Base-by-base conservation (phyloP, 2,797 vertebrate genomes). In the Intellagama lesueurii region DNA sequence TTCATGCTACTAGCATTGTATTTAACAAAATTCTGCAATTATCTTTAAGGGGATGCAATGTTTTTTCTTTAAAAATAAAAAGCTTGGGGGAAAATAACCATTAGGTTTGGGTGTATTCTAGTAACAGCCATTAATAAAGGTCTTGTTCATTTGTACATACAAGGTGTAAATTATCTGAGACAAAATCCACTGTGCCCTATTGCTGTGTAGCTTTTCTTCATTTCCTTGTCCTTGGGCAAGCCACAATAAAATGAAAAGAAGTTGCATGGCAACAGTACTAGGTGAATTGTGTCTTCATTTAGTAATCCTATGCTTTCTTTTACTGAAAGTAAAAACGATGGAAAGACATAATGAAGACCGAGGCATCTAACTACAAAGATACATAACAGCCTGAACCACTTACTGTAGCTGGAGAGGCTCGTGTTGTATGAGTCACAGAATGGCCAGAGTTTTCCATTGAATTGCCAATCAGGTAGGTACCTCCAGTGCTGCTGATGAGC, bases 381-480 rank as follows among this genome's bases (percentile, higher is more conserved):
- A 81, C 68, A 80, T 56, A 52, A 76, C 35, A 86, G 40, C 92
- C 78, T 92, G 85, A 86, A 92, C 90, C 95, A 97, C 97, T 98
- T 96, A 98, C 97, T 93, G 97, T 98, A 0, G 97, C 97, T 93
- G 97, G 97, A 76, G 97, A 98, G 91, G 97, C 97, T 89, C 97
- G 96, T 0, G 97, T 97, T 22, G 97, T 97, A 78, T 98, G 97
- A 90, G 97, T 97, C 96, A 97, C 97, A 22, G 97, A 95, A 89
- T 98, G 97, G 91, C 96, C 97, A 94, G 97, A 97, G 95, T 97
- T 97, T 95, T 98, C 97, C 97, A 98, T 98, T 83, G 97, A 97
- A 93, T 97, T 97, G 93, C 97, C 97, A 81, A 98, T 97, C 90
- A 98, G 95, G 91, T 98, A 98, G 89, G 97, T 97, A 73, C 97